phyloP scores from a whole-genome alignment of 2,888 invertebrate genomes.

The Stenurella melanura region DNA sequence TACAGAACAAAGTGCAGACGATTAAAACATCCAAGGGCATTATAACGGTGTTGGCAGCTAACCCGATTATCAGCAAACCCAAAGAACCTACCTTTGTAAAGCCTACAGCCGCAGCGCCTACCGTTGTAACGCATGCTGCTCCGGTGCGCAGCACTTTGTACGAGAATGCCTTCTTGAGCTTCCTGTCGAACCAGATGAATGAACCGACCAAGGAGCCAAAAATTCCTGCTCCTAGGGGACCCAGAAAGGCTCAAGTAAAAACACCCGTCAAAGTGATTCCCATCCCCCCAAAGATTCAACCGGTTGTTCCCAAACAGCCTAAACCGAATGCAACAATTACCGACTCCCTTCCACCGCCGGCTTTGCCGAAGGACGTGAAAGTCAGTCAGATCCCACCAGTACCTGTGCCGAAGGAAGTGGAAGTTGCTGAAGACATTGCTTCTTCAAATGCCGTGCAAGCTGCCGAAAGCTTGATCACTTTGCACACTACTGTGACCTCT shows the following conservation, averaged over 20 bases:
- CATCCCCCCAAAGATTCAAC: neutral
- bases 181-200: conserved; percentile 50
- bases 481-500: neutral
- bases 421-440: too few relatives aligned
- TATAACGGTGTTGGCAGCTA: conserved; percentile 59
- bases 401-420: neutral
- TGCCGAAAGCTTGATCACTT: too few relatives aligned
- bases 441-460: neutral
- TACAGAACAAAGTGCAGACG: conserved; percentile 60
- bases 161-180: conserved; percentile 62
- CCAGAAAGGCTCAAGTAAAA: neutral
- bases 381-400: neutral
- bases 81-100: conserved; percentile 18
- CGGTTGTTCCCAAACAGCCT: neutral
- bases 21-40: conserved; percentile 63
- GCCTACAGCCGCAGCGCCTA: neutral
- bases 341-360: neutral
- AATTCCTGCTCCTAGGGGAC: neutral
- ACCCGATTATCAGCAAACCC: conserved; percentile 46
- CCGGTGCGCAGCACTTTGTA: conserved; percentile 44
- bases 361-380: neutral
- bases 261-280: neutral
- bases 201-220: conserved; percentile 16
- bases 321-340: neutral
- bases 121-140: conserved; percentile 12